These are phyloP conservation scores for Chelonoidis abingdonii DNA, from an alignment of 2,113 vertebrate species.

Conservation along the genomic window DNA sequence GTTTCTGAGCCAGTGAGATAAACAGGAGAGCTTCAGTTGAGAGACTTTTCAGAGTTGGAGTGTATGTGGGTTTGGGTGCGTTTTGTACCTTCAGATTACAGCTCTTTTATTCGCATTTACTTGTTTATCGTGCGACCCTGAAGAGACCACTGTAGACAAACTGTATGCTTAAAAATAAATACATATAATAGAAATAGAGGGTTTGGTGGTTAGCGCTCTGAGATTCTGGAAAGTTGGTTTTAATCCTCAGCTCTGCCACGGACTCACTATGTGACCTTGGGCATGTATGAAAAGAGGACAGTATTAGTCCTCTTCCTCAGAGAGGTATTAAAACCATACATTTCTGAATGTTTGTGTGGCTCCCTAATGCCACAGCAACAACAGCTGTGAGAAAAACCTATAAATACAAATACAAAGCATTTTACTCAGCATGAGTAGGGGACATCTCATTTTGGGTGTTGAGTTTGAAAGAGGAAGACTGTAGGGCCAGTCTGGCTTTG, in stretches of 20 bases:
- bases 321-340: neutral
- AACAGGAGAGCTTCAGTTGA: neutral
- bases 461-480: neutral
- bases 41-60: rapidly evolving
- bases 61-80: neutral
- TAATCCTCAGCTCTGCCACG: neutral
- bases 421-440: neutral
- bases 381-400: neutral
- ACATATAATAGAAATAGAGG: neutral
- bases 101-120: neutral
- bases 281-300: neutral
- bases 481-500: neutral
- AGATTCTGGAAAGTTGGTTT: neutral
- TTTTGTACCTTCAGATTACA: neutral
- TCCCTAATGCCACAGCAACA: neutral
- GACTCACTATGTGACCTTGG: neutral
- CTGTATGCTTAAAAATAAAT: rapidly evolving
- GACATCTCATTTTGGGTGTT: neutral
- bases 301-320: neutral
- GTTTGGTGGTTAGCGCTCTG: neutral
- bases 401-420: neutral
- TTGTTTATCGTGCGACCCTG: neutral
- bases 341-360: neutral
- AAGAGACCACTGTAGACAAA: neutral
- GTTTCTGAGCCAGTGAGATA: neutral